phyloP scores from a whole-genome alignment of 2,113 vertebrate species.

The Pycnonotus jocosus region DNA sequence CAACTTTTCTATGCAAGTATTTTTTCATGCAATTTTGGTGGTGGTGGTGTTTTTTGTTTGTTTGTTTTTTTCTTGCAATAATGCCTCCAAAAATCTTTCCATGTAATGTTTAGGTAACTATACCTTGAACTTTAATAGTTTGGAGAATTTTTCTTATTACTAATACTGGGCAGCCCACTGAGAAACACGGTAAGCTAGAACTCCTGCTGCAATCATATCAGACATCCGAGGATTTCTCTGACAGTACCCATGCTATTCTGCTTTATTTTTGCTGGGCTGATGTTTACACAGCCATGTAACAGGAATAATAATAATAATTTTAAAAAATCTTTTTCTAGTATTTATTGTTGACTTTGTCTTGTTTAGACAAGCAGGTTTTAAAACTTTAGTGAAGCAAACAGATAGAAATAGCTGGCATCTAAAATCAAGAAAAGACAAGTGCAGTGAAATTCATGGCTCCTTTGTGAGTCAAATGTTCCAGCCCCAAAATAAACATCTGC shows the following conservation, averaged over 20 bases:
- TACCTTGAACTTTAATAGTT: neutral
- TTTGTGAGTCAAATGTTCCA: neutral
- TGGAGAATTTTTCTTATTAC: neutral
- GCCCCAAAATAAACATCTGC: neutral
- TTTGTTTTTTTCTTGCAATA: accelerated
- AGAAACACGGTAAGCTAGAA: neutral
- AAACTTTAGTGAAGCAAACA: neutral
- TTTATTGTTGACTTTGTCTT: neutral
- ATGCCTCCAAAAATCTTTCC: neutral
- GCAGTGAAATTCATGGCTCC: neutral
- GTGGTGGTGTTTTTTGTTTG: neutral
- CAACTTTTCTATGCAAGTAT: neutral
- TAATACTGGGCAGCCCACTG: neutral
- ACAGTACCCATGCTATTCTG: neutral
- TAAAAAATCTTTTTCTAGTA: neutral
- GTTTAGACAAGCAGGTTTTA: neutral
- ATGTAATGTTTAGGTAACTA: neutral
- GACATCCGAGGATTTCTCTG: neutral
- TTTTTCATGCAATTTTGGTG: neutral
- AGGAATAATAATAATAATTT: neutral
- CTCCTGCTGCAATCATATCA: neutral
- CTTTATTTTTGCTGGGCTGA: neutral
- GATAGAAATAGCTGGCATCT: neutral
- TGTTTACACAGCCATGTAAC: neutral
- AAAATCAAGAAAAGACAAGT: neutral